Percentiles rank a stretch among this genome's conserved stretches.
Evolutionary conservation across 2,797 vertebrate species (phyloP).

Genomic region (Tachyglossus aculeatus): DNA sequence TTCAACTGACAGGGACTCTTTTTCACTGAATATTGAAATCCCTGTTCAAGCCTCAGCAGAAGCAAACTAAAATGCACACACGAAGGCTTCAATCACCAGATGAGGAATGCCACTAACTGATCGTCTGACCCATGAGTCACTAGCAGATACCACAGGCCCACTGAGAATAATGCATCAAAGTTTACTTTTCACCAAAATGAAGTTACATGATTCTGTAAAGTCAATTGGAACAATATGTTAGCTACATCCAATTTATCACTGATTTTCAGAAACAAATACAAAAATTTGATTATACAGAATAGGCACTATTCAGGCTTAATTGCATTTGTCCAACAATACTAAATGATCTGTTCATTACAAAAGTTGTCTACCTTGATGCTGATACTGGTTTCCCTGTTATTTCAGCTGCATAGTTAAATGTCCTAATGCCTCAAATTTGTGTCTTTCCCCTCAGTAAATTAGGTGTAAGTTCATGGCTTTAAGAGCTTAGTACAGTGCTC

Average conservation of each 20-base stretch:
- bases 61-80: background rate
- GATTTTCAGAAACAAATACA: background rate
- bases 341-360: slow-evolving; percentile 27
- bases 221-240: background rate
- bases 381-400: slow-evolving; percentile 30
- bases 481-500: too few species aligned
- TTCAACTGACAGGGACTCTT: background rate
- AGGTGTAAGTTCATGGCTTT: slow-evolving; percentile 55
- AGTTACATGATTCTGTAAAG: background rate
- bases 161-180: slow-evolving; percentile 13
- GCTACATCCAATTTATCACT: background rate
- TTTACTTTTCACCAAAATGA: background rate
- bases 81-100: background rate
- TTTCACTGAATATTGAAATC: background rate
- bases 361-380: background rate
- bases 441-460: slow-evolving; percentile 56
- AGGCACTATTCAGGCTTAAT: background rate
- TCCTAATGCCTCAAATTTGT: slow-evolving; percentile 36
- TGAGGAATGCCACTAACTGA: background rate
- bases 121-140: background rate
- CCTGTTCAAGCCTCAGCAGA: background rate
- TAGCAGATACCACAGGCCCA: background rate
- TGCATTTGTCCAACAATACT: slow-evolving; percentile 22
- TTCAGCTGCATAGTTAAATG: slow-evolving; percentile 50
- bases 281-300: background rate